phyloP scores from a whole-genome alignment of 2,113 vertebrate species.

The Corythornis vintsioides region DNA sequence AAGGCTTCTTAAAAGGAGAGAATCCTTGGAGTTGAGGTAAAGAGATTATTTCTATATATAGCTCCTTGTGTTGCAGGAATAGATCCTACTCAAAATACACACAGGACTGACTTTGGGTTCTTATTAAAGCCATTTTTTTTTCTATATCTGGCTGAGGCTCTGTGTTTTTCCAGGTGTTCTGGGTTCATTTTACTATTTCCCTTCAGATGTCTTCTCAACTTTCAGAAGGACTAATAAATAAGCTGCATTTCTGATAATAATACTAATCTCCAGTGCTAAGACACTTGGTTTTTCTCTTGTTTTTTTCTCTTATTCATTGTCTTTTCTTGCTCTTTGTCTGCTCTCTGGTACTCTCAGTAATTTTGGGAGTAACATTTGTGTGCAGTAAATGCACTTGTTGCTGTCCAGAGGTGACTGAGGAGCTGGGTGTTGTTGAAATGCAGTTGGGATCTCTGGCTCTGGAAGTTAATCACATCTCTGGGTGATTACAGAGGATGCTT shows the following conservation, averaged over 20 bases:
- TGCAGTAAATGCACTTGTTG: background rate
- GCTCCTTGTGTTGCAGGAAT: background rate
- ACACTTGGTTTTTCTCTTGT: background rate
- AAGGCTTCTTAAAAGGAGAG: constrained; percentile 2
- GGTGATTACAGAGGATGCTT: background rate
- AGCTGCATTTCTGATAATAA: background rate
- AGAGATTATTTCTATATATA: constrained; percentile 17
- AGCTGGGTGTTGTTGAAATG: background rate
- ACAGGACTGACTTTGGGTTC: background rate
- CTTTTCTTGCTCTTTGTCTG: no score
- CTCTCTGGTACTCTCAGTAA: background rate
- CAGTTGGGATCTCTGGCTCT: background rate
- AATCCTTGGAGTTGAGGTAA: background rate
- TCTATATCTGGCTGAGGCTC: background rate
- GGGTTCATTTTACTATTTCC: background rate
- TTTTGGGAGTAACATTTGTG: background rate
- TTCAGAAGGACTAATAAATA: background rate
- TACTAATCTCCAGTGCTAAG: background rate
- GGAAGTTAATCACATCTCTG: background rate
- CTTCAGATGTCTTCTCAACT: background rate
- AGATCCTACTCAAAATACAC: background rate
- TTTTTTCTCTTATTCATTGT: background rate
- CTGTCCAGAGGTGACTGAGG: background rate
- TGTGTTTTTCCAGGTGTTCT: background rate
- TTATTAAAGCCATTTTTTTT: constrained; percentile 5